Base-by-base conservation (phyloP, 2,888 invertebrate species). In the Deilephila porcellus region DNA sequence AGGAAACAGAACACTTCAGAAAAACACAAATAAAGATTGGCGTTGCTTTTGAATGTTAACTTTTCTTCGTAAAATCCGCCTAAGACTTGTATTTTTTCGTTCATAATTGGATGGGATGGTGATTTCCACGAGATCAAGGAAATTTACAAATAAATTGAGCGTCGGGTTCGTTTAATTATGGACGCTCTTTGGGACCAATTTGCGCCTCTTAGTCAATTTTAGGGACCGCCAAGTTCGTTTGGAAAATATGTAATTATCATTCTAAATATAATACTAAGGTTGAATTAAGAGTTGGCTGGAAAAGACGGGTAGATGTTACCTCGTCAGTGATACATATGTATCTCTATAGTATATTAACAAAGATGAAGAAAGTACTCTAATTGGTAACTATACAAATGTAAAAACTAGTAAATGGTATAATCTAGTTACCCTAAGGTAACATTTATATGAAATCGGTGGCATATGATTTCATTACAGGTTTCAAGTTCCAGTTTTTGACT, bases 131-230 rank as follows among this genome's bases (percentile, higher is more conserved):
- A 20, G 25, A 20, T 1, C 20, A 14, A 67, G 67, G 5, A 52
- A 52, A 67, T 67, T 67, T 67, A 67, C 29, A 67, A 67, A 67
- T 52, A 67, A 67, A 25, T 67, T 67, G 25, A 52, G 45, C 25
- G 67, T 67, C 45, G 25, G 25, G 45, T 52, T 52, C 20, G 45
- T 67, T 67, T 67, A 67, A 67, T 67, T 52, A 67, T 52, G 25
- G 17, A 52, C 56, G 25, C 67, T 67, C 67, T 67, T 25, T 17
- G 67, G 67, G 25, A 67, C 67, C 67, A 67, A 67, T 67, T 67
- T 67, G 45, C 6, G 67, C 14, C 17, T 52, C 17, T 52, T 29
- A 14, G 25, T 17, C 5, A 52, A 25, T 67, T 67, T 67, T 29
- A 25, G 29, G 60, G 11, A 29, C 14, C 3, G 7, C 17, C n/a